Conservation (phyloP, 2,797 vertebrate species). For the Tolypeutes matacus region DNA sequence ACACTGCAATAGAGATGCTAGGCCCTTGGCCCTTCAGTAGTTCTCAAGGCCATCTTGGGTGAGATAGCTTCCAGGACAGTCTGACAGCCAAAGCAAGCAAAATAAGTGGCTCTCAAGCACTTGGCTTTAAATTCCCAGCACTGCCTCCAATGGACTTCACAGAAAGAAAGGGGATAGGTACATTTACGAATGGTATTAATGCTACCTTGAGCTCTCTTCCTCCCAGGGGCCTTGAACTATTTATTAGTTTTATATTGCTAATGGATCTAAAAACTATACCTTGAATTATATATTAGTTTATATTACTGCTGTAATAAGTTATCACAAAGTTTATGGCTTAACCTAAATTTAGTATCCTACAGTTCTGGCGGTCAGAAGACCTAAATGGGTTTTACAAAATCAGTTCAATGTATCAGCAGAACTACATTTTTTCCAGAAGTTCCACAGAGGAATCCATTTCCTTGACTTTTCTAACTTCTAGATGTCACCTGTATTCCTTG, state of each 20-base stretch:
- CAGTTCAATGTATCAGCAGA: not conserved
- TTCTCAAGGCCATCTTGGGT: constrained; percentile 28
- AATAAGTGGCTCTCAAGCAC: not conserved
- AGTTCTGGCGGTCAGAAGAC: not conserved
- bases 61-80: constrained; percentile 12
- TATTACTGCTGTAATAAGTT: not conserved
- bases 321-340: not conserved
- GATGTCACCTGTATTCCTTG: not conserved
- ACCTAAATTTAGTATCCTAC: not conserved
- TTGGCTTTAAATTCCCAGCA: not conserved
- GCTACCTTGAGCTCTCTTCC: not conserved
- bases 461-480: not conserved
- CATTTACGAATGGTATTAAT: not conserved
- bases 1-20: constrained; percentile 19
- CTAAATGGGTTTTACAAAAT: not conserved
- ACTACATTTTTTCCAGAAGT: not conserved
- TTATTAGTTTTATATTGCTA: not conserved
- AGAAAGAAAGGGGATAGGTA: not conserved
- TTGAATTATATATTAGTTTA: not conserved
- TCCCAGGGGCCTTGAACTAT: not conserved
- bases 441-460: not conserved
- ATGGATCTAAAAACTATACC: not conserved
- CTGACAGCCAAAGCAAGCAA: constrained; percentile 14
- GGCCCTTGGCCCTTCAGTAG: not conserved
- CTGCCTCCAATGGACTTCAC: not conserved